Evolutionary conservation across 2,888 invertebrate genomes (phyloP).

Genomic region (Caenorhabditis macrosperma): DNA sequence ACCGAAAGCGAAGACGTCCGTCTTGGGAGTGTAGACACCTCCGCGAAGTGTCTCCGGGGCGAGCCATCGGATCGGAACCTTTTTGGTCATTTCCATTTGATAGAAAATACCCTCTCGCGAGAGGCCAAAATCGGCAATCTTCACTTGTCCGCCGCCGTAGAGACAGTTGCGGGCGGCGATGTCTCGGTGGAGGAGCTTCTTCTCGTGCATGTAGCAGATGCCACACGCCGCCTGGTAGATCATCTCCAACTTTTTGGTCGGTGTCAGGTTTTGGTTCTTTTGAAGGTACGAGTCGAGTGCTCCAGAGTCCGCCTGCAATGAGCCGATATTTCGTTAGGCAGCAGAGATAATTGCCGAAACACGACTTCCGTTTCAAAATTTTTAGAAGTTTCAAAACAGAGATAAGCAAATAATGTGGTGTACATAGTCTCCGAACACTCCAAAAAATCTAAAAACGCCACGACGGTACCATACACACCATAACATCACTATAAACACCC

Average conservation of each 20-base stretch:
- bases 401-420: too few species aligned
- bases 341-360: not conserved
- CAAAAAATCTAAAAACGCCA: too few species aligned
- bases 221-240: conserved; percentile 70
- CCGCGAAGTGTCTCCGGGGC: conserved; percentile 64
- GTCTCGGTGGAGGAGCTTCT: conserved; percentile 66
- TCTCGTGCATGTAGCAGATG: conserved; percentile 69
- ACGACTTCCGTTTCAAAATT: too few species aligned
- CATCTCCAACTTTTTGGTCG: conserved; percentile 66
- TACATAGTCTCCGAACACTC: too few species aligned
- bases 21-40: conserved; percentile 61
- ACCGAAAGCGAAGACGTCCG: conserved; percentile 69
- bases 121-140: conserved; percentile 67
- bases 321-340: not conserved
- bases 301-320: conserved; percentile 56
- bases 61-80: conserved; percentile 69
- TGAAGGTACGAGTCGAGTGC: conserved; percentile 69
- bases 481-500: too few species aligned
- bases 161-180: conserved; percentile 68
- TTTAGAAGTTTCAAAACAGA: too few species aligned
- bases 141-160: conserved; percentile 63
- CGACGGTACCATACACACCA: too few species aligned
- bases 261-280: conserved; percentile 55
- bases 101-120: conserved; percentile 63
- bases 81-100: conserved; percentile 62